These are phyloP conservation scores for Ommatoiulus sabulosus DNA, from an alignment of 2,888 invertebrate genomes.

Conservation along the genomic window DNA sequence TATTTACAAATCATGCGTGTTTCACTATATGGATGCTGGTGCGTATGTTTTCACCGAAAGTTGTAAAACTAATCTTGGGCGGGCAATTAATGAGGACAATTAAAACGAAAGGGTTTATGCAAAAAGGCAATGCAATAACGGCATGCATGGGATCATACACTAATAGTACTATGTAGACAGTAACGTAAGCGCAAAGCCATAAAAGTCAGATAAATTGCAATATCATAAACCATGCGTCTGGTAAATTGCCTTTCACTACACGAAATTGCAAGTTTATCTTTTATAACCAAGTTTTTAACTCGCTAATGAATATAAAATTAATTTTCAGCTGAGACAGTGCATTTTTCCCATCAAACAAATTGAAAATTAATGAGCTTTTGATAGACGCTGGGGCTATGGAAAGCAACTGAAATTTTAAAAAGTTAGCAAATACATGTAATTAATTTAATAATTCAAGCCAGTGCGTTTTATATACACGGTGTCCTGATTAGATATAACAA, in stretches of 20 bases:
- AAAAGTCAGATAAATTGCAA: constrained; percentile 1
- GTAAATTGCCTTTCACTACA: constrained; percentile 4
- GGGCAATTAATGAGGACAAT: constrained; percentile 23
- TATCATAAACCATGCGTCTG: constrained; percentile 10
- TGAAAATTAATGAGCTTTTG: constrained; percentile 9
- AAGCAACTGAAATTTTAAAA: not conserved
- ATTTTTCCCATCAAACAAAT: not conserved
- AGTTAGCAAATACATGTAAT: not conserved
- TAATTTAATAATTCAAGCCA: not conserved
- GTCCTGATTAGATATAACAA: not conserved
- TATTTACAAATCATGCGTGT: constrained; percentile 11
- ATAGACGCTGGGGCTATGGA: not conserved
- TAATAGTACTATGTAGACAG: not conserved
- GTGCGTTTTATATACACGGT: not conserved
- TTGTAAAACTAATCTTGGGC: not conserved
- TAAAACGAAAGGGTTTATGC: constrained; percentile 5
- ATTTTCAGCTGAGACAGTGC: not conserved
- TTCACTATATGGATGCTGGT: not conserved
- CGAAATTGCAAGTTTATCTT: not conserved
- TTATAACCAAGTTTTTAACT: constrained; percentile 15
- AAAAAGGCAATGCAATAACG: constrained; percentile 20
- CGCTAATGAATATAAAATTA: constrained; percentile 5
- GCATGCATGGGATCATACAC: not conserved
- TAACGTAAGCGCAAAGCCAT: not conserved
- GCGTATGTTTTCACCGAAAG: not conserved